Evolutionary conservation across 1,140 invertebrate genomes (phyloP).

Genomic region (Drosophila sturtevanti): DNA sequence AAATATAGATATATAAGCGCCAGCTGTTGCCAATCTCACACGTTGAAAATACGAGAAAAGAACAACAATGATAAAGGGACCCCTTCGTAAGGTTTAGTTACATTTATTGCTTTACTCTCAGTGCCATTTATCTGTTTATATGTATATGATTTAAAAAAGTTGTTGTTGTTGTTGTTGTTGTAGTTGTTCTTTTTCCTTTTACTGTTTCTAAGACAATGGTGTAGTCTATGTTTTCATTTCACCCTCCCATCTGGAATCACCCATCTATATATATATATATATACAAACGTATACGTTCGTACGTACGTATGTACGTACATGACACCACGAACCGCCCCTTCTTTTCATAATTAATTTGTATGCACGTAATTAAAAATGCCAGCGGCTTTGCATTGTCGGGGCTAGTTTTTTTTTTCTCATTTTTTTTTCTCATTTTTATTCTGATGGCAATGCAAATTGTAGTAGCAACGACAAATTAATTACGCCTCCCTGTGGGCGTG

Average conservation of each 20-base stretch:
- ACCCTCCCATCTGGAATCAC: too few species aligned
- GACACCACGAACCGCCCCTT: conserved; percentile 5
- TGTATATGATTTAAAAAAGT: background rate
- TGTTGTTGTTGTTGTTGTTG: conserved; percentile 10
- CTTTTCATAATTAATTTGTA: conserved; percentile 69
- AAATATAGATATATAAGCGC: background rate
- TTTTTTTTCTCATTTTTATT: conserved; percentile 22
- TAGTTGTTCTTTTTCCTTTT: too few species aligned
- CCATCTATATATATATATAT: too few species aligned
- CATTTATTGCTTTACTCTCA: background rate
- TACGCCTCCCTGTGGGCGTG: conserved; percentile 57
- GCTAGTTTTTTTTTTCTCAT: conserved; percentile 42
- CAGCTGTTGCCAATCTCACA: conserved; percentile 8
- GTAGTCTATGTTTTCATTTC: background rate
- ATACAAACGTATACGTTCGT: too few species aligned
- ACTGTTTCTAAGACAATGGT: background rate
- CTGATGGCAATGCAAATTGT: conserved; percentile 48
- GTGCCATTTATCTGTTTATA: background rate
- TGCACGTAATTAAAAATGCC: conserved; percentile 75
- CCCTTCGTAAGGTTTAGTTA: background rate
- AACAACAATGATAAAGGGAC: background rate
- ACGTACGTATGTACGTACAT: too few species aligned
- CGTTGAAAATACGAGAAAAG: background rate
- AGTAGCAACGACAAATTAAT: conserved; percentile 67
- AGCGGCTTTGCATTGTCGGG: conserved; percentile 65